A percentile compares a stretch with the other conserved stretches of the same genome.
phyloP scores from a whole-genome alignment of 2,797 vertebrate genomes.

The Falco biarmicus region DNA sequence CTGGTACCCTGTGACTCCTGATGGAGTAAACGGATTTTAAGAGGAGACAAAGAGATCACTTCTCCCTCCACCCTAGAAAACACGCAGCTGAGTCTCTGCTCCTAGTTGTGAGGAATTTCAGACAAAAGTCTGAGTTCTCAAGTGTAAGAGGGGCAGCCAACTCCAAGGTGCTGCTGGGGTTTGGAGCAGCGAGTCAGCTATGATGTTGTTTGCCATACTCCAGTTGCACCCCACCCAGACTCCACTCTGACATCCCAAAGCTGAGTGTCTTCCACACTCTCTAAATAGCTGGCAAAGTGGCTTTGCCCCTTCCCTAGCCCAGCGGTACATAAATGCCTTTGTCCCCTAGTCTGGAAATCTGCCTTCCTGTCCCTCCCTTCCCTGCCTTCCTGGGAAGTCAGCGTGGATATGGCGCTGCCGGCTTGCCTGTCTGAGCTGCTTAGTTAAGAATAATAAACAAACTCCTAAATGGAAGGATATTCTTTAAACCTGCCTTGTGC shows the following conservation, averaged over 20 bases:
- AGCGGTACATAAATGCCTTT: slow-evolving; percentile 29
- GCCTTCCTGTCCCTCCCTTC: slow-evolving; percentile 69
- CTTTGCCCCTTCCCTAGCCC: slow-evolving; percentile 1
- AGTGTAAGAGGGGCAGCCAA: neutral
- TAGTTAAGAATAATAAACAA: slow-evolving; percentile 83
- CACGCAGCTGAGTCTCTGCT: neutral
- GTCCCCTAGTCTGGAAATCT: slow-evolving; percentile 58
- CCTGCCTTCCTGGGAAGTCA: slow-evolving; percentile 64
- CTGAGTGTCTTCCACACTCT: neutral
- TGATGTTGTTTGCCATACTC: neutral
- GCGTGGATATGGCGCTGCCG: slow-evolving; percentile 31
- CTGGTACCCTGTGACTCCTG: neutral
- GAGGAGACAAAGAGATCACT: neutral
- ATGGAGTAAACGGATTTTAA: neutral
- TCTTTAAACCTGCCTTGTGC: slow-evolving; percentile 76
- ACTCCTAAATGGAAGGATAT: slow-evolving; percentile 79
- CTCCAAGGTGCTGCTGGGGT: neutral
- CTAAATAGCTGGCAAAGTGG: neutral
- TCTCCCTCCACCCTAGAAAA: neutral
- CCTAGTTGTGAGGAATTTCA: neutral
- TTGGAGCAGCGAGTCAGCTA: neutral
- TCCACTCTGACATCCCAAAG: neutral
- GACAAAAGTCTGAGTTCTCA: neutral
- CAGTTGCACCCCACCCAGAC: neutral
- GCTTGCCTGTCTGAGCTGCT: slow-evolving; percentile 76